phyloP scores from a whole-genome alignment of 2,113 vertebrate genomes.

The Apteryx mantelli region DNA sequence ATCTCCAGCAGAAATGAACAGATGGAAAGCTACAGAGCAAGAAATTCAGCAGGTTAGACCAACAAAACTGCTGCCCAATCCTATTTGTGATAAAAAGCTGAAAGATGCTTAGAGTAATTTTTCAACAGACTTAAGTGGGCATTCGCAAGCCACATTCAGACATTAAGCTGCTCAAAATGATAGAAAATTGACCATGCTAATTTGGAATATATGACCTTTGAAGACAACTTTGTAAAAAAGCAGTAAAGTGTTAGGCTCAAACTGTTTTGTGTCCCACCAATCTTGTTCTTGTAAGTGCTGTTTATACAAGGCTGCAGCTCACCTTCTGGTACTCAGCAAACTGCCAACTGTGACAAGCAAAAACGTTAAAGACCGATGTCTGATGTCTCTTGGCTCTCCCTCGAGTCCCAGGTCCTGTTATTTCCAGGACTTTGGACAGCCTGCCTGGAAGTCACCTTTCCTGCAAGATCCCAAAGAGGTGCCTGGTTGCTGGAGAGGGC shows the following conservation, averaged over 20 bases:
- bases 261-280: background rate
- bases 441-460: background rate
- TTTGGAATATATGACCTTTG: background rate
- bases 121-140: background rate
- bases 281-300: background rate
- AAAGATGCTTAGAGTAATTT: background rate
- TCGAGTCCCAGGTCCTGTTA: background rate
- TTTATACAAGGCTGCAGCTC: background rate
- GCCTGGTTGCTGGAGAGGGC: background rate
- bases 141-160: background rate
- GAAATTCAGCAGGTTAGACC: background rate
- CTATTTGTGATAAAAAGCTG: background rate
- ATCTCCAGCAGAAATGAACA: background rate
- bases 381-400: background rate
- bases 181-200: rapidly evolving
- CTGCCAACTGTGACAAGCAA: background rate
- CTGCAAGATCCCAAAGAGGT: background rate
- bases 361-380: background rate
- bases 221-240: background rate
- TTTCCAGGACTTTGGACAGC: background rate
- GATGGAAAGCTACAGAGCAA: background rate
- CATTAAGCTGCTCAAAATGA: background rate
- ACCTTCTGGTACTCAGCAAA: background rate
- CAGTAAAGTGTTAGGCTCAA: background rate
- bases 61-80: background rate